Evolutionary conservation across 1,140 invertebrate species (phyloP), one percentile per base, ranked within the genome.

Genomic region (Calephelis virginiensis): DNA sequence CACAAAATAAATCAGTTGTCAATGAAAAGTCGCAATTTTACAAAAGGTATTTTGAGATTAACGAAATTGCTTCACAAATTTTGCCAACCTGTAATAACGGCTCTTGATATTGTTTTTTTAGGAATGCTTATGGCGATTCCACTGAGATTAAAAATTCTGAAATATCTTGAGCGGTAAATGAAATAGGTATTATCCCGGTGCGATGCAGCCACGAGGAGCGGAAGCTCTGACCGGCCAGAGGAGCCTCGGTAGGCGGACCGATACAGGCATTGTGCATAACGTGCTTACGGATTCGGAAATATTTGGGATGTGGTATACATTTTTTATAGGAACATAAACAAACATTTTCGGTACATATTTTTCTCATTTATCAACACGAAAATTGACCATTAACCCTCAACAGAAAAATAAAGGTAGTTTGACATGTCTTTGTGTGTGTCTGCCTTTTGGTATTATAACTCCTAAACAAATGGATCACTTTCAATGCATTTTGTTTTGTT

Each of bases 181-280:
- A 74, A 74, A 76, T 76, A 17, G 17, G 17, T 17, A 74, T 76
- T 72, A 76, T 68, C 48, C 56, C 46, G 10, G 37, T 62, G 63
- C 53, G 38, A 38, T 11, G 50, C 28, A 6, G 17, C 28, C 28
- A 28, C 28, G 49, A 53, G 49, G 8, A 43, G 38, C 63, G 63
- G 38, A 56, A 64, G 49, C 49, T 49, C 40, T 64, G 38, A 40
- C 47, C 63, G 47, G 11, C 13, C 40, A 50, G 40, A 64, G 63
- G 50, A 49, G 63, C 63, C 28, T 56, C 28, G 17, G 63, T 69
- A 60, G 68, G 67, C 63, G 61, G 62, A 43, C 65, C 66, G 67
- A 67, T 72, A 66, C 73, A 75, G 70, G 72, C 74, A 74, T 76
- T 76, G 74, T 72, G 70, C 68, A 73, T 56, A 64, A 47, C 49